These are phyloP conservation scores for Margaritifera margaritifera DNA, from an alignment of 2,888 invertebrate genomes.

Conservation along the genomic window DNA sequence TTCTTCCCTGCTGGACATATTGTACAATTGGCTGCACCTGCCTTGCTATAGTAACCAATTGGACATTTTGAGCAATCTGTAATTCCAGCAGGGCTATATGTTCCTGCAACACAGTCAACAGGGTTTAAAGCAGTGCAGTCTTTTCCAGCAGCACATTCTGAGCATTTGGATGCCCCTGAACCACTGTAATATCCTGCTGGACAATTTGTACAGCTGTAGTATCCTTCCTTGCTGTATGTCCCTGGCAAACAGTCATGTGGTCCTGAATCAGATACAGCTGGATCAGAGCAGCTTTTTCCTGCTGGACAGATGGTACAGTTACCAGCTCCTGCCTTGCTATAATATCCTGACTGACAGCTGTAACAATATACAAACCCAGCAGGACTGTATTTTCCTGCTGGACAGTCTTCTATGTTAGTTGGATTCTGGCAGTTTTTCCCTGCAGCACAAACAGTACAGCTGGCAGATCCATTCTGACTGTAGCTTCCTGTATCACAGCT, in stretches of 20 bases:
- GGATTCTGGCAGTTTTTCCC: slow-evolving; percentile 47
- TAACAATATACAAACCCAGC: slow-evolving; percentile 32
- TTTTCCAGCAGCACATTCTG: slow-evolving; percentile 53
- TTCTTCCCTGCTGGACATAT: slow-evolving; percentile 6
- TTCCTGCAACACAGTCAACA: slow-evolving; percentile 40
- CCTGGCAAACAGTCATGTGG: slow-evolving; percentile 35
- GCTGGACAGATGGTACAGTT: slow-evolving; percentile 60
- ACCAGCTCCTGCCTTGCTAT: slow-evolving; percentile 39
- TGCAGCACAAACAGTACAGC: slow-evolving; percentile 50
- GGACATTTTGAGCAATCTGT: slow-evolving; percentile 26
- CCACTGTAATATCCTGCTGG: slow-evolving; percentile 35
- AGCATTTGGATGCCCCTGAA: slow-evolving; percentile 32
- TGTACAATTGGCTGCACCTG: slow-evolving; percentile 1
- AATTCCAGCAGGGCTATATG: slow-evolving; percentile 28
- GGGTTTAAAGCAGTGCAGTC: slow-evolving; percentile 34
- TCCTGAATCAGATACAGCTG: slow-evolving; percentile 20
- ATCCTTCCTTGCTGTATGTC: slow-evolving; percentile 29
- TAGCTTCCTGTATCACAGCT: slow-evolving; percentile 51
- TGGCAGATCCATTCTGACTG: slow-evolving; percentile 37
- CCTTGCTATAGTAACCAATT: slow-evolving; percentile 18
- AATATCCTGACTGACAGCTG: slow-evolving; percentile 41
- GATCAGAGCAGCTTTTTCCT: slow-evolving; percentile 48
- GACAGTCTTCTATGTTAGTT: slow-evolving; percentile 29
- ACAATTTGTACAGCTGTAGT: slow-evolving; percentile 36
- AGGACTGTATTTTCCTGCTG: slow-evolving; percentile 42